A percentile compares a stretch with the other conserved stretches of the same genome.
phyloP scores from a whole-genome alignment of 2,113 vertebrate genomes.

The Pseudolaguvia tuberculata region DNA sequence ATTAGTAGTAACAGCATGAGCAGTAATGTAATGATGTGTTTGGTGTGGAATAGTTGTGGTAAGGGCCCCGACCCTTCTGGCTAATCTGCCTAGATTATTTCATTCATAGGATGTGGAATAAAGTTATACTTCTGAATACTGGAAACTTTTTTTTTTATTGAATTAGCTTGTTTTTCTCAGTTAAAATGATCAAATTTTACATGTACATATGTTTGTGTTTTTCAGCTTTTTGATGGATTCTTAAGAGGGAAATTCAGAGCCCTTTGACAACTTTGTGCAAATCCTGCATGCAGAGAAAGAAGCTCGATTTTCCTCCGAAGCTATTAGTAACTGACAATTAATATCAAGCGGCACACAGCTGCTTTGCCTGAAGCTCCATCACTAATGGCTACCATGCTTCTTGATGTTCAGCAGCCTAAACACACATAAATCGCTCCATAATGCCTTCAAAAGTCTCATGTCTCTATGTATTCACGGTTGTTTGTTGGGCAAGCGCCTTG shows the following conservation, averaged over 20 bases:
- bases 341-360: conserved; percentile 70
- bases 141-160: too few species aligned
- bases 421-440: conserved; percentile 75
- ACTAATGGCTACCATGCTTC: conserved; percentile 65
- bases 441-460: conserved; percentile 99
- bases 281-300: conserved; percentile 51
- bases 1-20: too few species aligned
- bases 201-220: conserved; percentile 38
- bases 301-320: conserved; percentile 48
- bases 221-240: conserved; percentile 64
- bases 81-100: background rate
- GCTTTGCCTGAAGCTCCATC: conserved; percentile 62
- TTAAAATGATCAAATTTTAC: background rate
- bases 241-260: conserved; percentile 50
- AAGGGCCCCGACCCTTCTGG: too few species aligned
- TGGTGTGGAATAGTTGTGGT: too few species aligned
- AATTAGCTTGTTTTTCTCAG: background rate
- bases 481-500: conserved; percentile 95
- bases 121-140: background rate
- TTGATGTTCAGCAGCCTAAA: conserved; percentile 64
- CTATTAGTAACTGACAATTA: conserved; percentile 61
- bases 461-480: conserved; percentile 91
- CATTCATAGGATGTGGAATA: background rate
- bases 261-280: conserved; percentile 35
- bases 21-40: too few species aligned